Evolutionary conservation across 2,113 vertebrate species (phyloP).

Genomic region (Galbula dea): DNA sequence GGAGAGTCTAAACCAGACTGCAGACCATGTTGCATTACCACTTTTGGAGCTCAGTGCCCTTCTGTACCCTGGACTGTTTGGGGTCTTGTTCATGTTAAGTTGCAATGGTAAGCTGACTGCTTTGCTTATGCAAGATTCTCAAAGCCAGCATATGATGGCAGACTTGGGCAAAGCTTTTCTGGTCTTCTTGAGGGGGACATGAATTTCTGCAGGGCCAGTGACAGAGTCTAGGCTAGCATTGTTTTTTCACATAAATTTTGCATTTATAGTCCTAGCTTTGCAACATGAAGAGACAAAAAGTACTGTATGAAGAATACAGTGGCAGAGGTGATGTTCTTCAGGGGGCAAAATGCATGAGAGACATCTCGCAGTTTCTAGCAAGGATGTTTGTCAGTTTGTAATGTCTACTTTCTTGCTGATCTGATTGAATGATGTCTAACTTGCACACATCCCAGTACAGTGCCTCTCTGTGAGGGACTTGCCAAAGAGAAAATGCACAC

Average conservation of each 20-base stretch:
- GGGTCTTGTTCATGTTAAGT: accelerated
- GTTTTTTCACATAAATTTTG: background rate
- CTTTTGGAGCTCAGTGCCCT: background rate
- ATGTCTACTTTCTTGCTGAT: background rate
- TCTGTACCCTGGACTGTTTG: background rate
- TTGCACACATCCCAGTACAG: background rate
- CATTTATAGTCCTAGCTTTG: background rate
- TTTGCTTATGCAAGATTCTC: background rate
- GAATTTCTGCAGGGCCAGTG: background rate
- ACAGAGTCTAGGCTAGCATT: background rate
- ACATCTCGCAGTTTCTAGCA: background rate
- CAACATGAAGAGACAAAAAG: background rate
- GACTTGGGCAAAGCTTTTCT: background rate
- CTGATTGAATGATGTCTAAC: background rate
- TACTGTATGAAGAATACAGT: background rate
- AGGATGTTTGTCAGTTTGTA: background rate
- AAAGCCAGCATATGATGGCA: background rate
- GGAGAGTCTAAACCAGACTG: background rate
- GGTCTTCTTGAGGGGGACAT: background rate
- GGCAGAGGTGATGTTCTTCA: background rate
- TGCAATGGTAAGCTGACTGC: background rate
- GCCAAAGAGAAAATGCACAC: background rate
- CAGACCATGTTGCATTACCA: background rate
- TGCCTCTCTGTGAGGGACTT: background rate
- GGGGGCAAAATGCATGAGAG: background rate